Evolutionary conservation across 1,140 invertebrate genomes (phyloP).

Genomic region (Euglossa dilemma): DNA sequence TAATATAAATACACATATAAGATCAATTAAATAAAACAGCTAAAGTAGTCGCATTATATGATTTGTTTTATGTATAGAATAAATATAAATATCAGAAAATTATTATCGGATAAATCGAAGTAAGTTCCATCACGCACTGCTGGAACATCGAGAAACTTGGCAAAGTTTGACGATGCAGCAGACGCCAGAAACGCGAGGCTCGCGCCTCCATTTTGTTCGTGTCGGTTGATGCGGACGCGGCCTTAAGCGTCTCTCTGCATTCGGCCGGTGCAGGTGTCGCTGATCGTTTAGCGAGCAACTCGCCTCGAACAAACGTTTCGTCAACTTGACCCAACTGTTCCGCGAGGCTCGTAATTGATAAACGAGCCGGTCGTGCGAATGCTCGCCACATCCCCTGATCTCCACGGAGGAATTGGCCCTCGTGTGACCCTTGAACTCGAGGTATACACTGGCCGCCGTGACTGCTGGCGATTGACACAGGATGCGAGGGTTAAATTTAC

Average conservation of each 20-base stretch:
- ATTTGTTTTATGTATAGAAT: too few species aligned
- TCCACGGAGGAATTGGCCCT: background rate
- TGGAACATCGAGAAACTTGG: background rate
- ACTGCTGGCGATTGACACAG: too few species aligned
- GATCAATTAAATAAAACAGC: too few species aligned
- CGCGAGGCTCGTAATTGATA: conserved; percentile 37
- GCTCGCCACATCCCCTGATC: background rate
- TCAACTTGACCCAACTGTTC: conserved; percentile 49
- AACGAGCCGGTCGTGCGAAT: conserved; percentile 24
- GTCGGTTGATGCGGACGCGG: background rate
- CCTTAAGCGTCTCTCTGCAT: conserved; percentile 9
- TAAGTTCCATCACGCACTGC: background rate
- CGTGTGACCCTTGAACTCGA: background rate
- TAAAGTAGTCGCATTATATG: too few species aligned
- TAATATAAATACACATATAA: too few species aligned
- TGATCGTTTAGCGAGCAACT: background rate
- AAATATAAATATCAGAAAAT: too few species aligned
- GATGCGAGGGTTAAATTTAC: too few species aligned
- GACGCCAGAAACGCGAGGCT: background rate
- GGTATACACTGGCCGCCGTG: too few species aligned
- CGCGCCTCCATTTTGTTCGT: conserved; percentile 17
- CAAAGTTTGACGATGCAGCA: background rate
- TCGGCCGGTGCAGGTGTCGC: conserved; percentile 29
- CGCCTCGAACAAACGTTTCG: conserved; percentile 34
- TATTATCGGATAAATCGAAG: background rate